These are phyloP conservation scores for Synanthedon andrenaeformis DNA, from an alignment of 2,888 invertebrate genomes.

Conservation along the genomic window DNA sequence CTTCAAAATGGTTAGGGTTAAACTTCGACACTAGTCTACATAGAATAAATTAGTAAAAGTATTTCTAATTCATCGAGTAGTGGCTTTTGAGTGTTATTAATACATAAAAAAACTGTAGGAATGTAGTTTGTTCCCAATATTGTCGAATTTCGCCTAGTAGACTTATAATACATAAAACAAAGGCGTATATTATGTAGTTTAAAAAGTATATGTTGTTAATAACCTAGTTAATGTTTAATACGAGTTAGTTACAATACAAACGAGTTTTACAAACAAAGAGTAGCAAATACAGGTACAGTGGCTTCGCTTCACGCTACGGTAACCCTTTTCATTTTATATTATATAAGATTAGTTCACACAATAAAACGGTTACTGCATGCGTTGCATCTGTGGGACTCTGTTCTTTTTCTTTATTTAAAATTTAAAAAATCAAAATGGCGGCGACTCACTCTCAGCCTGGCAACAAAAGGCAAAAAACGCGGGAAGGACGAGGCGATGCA, in stretches of 20 bases:
- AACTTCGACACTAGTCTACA: too few species aligned
- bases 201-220: too few species aligned
- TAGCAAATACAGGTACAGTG: slow-evolving; percentile 6
- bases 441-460: slow-evolving; percentile 38
- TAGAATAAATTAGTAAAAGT: too few species aligned
- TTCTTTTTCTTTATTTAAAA: neutral
- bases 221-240: too few species aligned
- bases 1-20: too few species aligned
- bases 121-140: too few species aligned
- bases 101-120: too few species aligned
- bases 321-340: slow-evolving; percentile 39
- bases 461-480: slow-evolving; percentile 48
- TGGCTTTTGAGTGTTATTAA: too few species aligned
- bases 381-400: neutral
- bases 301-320: slow-evolving; percentile 21
- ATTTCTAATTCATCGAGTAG: too few species aligned
- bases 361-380: slow-evolving; percentile 8
- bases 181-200: too few species aligned
- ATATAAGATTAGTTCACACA: slow-evolving; percentile 28
- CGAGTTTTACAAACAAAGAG: slow-evolving; percentile 27
- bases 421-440: slow-evolving; percentile 17
- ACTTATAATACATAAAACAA: too few species aligned
- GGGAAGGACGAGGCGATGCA: slow-evolving; percentile 32
- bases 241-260: slow-evolving; percentile 2
- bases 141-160: too few species aligned